phyloP scores from a whole-genome alignment of 1,140 invertebrate genomes.

The Agrilus planipennis region DNA sequence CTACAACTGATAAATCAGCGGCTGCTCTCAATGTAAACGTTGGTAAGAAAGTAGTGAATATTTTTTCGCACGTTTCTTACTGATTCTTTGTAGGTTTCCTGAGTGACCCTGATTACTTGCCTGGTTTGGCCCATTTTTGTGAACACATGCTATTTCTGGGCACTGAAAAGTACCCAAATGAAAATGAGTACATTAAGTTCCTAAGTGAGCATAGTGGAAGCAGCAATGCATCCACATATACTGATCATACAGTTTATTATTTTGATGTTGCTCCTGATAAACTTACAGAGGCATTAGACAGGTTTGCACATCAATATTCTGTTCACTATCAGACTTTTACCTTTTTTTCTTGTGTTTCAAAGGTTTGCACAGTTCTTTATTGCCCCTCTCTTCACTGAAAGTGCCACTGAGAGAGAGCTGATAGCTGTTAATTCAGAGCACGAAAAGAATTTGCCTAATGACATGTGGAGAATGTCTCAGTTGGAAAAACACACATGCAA shows the following conservation, averaged over 20 bases:
- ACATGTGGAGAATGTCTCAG: conserved; percentile 79
- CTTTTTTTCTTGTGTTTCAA: conserved; percentile 11
- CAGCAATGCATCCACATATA: conserved; percentile 80
- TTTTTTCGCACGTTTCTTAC: conserved; percentile 1
- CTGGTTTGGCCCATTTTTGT: conserved; percentile 91
- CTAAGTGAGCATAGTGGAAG: conserved; percentile 79
- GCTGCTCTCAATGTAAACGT: conserved; percentile 70
- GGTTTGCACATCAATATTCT: conserved; percentile 36
- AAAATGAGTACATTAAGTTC: conserved; percentile 88
- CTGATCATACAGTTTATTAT: conserved; percentile 86
- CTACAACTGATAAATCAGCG: conserved; percentile 84
- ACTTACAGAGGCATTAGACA: conserved; percentile 68
- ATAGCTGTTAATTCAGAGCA: conserved; percentile 95
- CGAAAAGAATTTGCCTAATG: conserved; percentile 82
- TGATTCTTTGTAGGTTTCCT: conserved; percentile 51
- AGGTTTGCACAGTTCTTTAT: conserved; percentile 96
- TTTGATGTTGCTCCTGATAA: conserved; percentile 86
- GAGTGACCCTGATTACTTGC: conserved; percentile 76
- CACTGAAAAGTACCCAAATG: conserved; percentile 85
- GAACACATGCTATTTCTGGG: conserved; percentile 98
- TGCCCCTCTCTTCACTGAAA: conserved; percentile 80
- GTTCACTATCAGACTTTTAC: neutral
- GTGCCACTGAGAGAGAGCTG: conserved; percentile 81
- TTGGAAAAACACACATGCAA: conserved; percentile 71
- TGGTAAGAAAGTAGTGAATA: conserved; percentile 41